Evolutionary conservation across 2,797 vertebrate genomes (phyloP).

Genomic region (Hippocampus kuda): DNA sequence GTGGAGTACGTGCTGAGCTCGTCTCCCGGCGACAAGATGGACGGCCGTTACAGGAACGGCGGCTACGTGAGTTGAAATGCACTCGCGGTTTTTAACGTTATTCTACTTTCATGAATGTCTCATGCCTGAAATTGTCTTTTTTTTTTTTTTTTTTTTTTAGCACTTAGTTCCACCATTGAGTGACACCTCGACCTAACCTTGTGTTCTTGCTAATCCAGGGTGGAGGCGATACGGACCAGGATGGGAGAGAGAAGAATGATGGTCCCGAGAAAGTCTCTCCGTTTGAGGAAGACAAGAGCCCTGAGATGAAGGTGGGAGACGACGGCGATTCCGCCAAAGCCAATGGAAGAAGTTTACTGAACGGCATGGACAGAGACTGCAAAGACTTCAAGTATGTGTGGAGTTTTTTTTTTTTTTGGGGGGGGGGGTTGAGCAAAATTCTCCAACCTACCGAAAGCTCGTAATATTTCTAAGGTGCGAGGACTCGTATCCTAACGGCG

Average conservation of each 20-base stretch:
- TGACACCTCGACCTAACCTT: neutral
- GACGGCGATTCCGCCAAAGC: constrained; percentile 82
- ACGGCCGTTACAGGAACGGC: constrained; percentile 91
- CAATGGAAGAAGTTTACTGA: constrained; percentile 88
- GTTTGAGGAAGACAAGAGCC: constrained; percentile 92
- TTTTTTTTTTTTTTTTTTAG: neutral
- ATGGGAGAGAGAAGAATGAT: constrained; percentile 87
- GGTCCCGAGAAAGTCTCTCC: constrained; percentile 85
- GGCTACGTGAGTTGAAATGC: constrained; percentile 78
- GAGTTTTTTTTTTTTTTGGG: neutral
- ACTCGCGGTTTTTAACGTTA: neutral
- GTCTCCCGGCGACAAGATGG: constrained; percentile 97
- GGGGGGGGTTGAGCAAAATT: neutral
- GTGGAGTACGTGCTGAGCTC: constrained; percentile 99
- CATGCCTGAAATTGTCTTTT: neutral
- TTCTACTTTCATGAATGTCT: neutral
- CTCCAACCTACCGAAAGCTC: neutral
- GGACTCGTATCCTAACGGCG: neutral
- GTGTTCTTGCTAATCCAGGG: constrained; percentile 62
- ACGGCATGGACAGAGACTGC: constrained; percentile 97
- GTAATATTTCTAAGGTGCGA: neutral
- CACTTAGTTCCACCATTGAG: neutral
- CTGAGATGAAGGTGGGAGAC: constrained; percentile 88
- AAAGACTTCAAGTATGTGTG: constrained; percentile 95
- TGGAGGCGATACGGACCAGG: constrained; percentile 84